Percentiles rank a stretch among this genome's conserved stretches.
These are phyloP conservation scores for Recurvirostra avosetta DNA, from an alignment of 2,113 vertebrate genomes.

Conservation along the genomic window DNA sequence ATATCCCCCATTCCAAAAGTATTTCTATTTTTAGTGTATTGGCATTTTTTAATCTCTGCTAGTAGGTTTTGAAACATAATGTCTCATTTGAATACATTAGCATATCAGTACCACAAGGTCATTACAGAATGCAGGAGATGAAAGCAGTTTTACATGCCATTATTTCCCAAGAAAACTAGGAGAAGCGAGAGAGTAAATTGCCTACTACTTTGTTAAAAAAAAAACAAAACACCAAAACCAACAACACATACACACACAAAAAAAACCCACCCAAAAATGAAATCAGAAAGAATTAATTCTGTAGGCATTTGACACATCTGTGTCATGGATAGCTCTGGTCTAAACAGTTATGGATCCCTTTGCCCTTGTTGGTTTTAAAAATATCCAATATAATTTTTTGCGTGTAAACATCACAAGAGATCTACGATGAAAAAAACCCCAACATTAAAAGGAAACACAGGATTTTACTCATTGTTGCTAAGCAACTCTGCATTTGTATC, in stretches of 20 bases:
- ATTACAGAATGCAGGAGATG: slow-evolving; percentile 16
- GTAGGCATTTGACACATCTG: background rate
- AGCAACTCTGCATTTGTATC: background rate
- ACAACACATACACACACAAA: background rate
- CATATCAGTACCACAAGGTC: slow-evolving; percentile 53
- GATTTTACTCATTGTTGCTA: slow-evolving; percentile 15
- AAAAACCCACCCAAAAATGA: background rate
- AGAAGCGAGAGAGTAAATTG: background rate
- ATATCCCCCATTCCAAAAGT: background rate
- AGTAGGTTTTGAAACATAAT: slow-evolving; percentile 46
- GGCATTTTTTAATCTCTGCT: slow-evolving; percentile 40
- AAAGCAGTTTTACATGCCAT: slow-evolving; percentile 15
- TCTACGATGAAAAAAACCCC: background rate
- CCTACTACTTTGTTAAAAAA: background rate
- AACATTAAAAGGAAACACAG: background rate
- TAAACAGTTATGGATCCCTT: background rate
- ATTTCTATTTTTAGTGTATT: slow-evolving; percentile 50
- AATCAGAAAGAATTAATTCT: background rate
- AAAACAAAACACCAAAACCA: fast-evolving
- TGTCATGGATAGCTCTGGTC: background rate
- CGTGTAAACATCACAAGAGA: background rate
- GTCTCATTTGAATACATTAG: slow-evolving; percentile 63
- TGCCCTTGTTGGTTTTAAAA: background rate
- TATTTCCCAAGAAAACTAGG: slow-evolving; percentile 1
- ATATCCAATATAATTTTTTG: background rate